A percentile compares a stretch with the other conserved stretches of the same genome.
These are phyloP conservation scores for Lochmaea capreae DNA, from an alignment of 2,888 invertebrate species.

Conservation along the genomic window DNA sequence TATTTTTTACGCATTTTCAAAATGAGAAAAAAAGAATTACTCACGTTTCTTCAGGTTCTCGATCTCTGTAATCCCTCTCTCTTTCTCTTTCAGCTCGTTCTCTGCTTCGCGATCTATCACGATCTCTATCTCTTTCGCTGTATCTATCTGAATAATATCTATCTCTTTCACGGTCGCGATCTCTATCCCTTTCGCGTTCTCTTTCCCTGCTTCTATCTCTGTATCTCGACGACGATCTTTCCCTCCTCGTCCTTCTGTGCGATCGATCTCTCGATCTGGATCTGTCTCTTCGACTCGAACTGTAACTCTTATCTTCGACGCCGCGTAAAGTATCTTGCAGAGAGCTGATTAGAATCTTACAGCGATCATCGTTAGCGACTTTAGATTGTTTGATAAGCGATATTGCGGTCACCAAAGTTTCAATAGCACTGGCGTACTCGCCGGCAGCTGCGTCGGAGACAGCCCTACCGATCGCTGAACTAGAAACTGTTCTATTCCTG, in stretches of 20 bases:
- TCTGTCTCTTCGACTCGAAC: slow-evolving; percentile 75
- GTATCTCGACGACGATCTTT: slow-evolving; percentile 65
- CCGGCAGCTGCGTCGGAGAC: slow-evolving; percentile 98
- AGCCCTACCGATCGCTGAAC: slow-evolving; percentile 93
- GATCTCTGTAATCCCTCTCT: slow-evolving; percentile 79
- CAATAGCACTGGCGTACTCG: slow-evolving; percentile 98
- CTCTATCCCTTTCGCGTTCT: slow-evolving; percentile 71
- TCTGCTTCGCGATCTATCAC: slow-evolving; percentile 68
- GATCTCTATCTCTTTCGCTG: slow-evolving; percentile 70
- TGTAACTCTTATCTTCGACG: slow-evolving; percentile 97
- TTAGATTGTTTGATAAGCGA: slow-evolving; percentile 96
- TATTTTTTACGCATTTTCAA: neutral
- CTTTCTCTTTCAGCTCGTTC: slow-evolving; percentile 74
- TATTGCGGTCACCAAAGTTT: slow-evolving; percentile 98
- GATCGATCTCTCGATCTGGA: slow-evolving; percentile 63
- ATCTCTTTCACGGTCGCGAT: slow-evolving; percentile 68
- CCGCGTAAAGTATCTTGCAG: slow-evolving; percentile 93
- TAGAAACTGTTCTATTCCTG: slow-evolving; percentile 96
- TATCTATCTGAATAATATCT: slow-evolving; percentile 67
- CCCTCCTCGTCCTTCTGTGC: slow-evolving; percentile 62
- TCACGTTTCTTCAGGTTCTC: slow-evolving; percentile 83
- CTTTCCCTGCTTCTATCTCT: slow-evolving; percentile 71
- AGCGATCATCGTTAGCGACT: slow-evolving; percentile 94
- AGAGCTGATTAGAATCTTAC: slow-evolving; percentile 96
- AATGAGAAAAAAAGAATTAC: slow-evolving; percentile 47